Evolutionary conservation across 2,888 invertebrate species (phyloP).

Genomic region (Homarus gammarus): DNA sequence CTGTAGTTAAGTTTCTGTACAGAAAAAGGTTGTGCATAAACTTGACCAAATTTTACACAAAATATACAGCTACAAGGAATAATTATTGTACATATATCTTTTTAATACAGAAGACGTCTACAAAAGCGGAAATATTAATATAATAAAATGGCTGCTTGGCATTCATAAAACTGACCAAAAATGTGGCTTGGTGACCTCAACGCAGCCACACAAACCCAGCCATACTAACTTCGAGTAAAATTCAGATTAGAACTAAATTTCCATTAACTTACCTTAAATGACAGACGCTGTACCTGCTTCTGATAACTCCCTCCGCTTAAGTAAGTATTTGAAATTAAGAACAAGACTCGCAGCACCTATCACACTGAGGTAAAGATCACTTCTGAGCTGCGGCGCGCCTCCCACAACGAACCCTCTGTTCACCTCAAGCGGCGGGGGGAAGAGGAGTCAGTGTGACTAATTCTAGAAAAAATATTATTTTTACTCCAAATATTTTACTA

Average conservation of each 20-base stretch:
- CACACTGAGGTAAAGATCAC: slow-evolving; percentile 16
- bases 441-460: slow-evolving; percentile 6
- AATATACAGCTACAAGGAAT: too few relatives aligned
- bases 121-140: too few relatives aligned
- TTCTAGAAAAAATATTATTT: too few relatives aligned
- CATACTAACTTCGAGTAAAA: neutral
- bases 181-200: slow-evolving; percentile 17
- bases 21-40: too few relatives aligned
- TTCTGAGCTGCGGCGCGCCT: too few relatives aligned
- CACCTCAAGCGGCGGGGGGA: slow-evolving; percentile 1
- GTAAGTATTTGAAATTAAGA: neutral
- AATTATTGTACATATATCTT: too few relatives aligned
- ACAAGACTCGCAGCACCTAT: neutral
- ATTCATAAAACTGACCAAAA: neutral
- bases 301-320: neutral
- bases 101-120: too few relatives aligned
- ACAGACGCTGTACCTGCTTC: neutral
- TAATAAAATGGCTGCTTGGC: neutral
- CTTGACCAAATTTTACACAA: too few relatives aligned
- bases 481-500: neutral
- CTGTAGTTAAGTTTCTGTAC: too few relatives aligned
- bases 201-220: neutral
- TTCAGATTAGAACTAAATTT: neutral
- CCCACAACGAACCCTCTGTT: neutral
- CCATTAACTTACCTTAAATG: slow-evolving; percentile 2